Evolutionary conservation across 2,113 vertebrate genomes (phyloP), one percentile per base, ranked within the genome.

Genomic region (Dendropsophus ebraccatus): DNA sequence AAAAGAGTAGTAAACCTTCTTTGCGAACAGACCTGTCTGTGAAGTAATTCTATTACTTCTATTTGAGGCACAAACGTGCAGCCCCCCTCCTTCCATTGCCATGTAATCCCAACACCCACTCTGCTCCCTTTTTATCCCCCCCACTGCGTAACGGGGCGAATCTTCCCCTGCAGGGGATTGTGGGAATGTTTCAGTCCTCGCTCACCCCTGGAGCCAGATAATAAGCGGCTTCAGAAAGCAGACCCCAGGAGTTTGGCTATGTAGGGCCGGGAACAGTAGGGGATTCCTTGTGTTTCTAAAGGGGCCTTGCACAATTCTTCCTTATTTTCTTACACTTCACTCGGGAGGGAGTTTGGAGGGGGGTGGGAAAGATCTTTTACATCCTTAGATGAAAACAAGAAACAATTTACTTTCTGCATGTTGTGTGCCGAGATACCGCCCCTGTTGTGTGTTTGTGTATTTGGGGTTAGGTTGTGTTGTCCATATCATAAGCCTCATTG

Each of bases 141-240:
- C 94, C 95, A 88, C 92, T 56, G 87, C 85, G 94, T 90, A 88
- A 93, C 93, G 94, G 92, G 93, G 92, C 93, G 93, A 93, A 92
- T 89, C 91, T 5, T 92, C 90, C 91, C 91, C 93, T 88, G 92
- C 91, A 91, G 91, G 93, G 91, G 91, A 92, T 94, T 94, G 94
- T 94, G 94, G 94, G 94, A 94, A 96, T 92, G 87, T 87, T 91
- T 89, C 86, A 49, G 83, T 89, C 90, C 91, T 92, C 92, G 93
- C 93, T 94, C 93, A 93, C 94, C 93, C 94, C 90, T 89, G 86
- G 90, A 93, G 92, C 93, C 93, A 92, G 92, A 93, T 92, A 94
- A 94, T 92, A 91, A 93, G 87, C 90, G 88, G 88, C 92, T 91
- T 93, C 93, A 94, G 92, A 92, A 95, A 94, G 81, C 89, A 88